Conservation (phyloP, 2,797 vertebrate species). For the Discoglossus pictus region DNA sequence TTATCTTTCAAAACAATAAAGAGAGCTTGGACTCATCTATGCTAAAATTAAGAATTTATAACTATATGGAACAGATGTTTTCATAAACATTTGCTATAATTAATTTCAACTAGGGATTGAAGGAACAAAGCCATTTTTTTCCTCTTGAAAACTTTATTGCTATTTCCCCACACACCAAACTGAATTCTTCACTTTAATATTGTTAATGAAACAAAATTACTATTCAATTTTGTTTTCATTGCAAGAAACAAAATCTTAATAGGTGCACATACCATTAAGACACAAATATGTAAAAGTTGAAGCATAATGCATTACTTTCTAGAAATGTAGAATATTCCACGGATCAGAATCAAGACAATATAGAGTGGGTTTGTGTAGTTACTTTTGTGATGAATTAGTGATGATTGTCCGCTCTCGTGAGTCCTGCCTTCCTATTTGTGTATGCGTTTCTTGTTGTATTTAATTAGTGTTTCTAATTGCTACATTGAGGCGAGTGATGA, state of each 20-base stretch:
- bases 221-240: constrained; percentile 66
- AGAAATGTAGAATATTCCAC: constrained; percentile 28
- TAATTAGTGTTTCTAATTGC: too few species aligned
- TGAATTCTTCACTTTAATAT: constrained; percentile 69
- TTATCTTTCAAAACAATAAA: constrained; percentile 65
- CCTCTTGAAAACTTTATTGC: constrained; percentile 75
- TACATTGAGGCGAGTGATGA: too few species aligned
- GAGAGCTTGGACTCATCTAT: constrained; percentile 66
- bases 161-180: constrained; percentile 64
- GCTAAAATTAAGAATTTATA: constrained; percentile 78
- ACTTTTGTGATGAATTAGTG: too few species aligned
- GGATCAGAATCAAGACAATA: too few species aligned
- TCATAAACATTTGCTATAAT: constrained; percentile 83
- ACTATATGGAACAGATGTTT: constrained; percentile 79
- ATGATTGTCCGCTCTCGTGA: too few species aligned
- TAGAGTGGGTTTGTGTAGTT: too few species aligned
- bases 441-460: too few species aligned
- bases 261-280: constrained; percentile 54
- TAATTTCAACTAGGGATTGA: constrained; percentile 77
- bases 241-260: constrained; percentile 57
- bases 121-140: constrained; percentile 75
- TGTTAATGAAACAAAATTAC: constrained; percentile 66
- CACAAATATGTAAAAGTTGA: constrained; percentile 49
- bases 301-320: constrained; percentile 45
- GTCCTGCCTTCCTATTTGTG: too few species aligned